phyloP scores from a whole-genome alignment of 1,140 invertebrate genomes.

The Pseudomyrmex cubaensis region DNA sequence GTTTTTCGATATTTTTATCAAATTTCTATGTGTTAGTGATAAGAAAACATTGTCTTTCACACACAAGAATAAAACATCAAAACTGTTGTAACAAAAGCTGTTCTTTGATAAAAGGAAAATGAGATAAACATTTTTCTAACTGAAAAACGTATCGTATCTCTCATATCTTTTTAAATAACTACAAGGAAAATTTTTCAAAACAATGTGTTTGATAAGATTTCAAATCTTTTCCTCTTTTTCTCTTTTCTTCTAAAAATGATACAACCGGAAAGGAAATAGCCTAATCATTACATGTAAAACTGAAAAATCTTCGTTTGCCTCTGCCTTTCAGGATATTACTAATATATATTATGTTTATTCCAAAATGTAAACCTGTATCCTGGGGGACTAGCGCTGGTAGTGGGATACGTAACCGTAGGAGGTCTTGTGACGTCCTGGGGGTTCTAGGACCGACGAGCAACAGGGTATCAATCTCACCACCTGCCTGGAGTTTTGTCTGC shows the following conservation, averaged over 20 bases:
- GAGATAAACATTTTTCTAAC: background rate
- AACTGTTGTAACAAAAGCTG: too few relatives aligned
- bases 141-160: background rate
- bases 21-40: too few relatives aligned
- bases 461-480: constrained; percentile 75
- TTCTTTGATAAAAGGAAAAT: too few relatives aligned
- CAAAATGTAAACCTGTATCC: constrained; percentile 63
- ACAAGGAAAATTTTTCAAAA: background rate
- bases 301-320: constrained; percentile 40
- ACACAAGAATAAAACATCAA: too few relatives aligned
- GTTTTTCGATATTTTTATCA: too few relatives aligned
- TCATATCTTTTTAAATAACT: background rate
- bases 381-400: constrained; percentile 64
- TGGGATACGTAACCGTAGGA: constrained; percentile 71
- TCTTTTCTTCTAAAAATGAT: constrained; percentile 9
- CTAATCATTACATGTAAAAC: constrained; percentile 26
- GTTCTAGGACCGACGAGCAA: constrained; percentile 41
- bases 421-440: constrained; percentile 71
- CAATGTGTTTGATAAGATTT: background rate
- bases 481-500: constrained; percentile 58
- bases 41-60: too few relatives aligned
- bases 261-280: constrained; percentile 12
- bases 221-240: too few relatives aligned
- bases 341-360: constrained; percentile 63
- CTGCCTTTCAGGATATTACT: constrained; percentile 62